These are phyloP conservation scores for Ceramica pisi DNA, from an alignment of 2,888 invertebrate species.

Conservation along the genomic window DNA sequence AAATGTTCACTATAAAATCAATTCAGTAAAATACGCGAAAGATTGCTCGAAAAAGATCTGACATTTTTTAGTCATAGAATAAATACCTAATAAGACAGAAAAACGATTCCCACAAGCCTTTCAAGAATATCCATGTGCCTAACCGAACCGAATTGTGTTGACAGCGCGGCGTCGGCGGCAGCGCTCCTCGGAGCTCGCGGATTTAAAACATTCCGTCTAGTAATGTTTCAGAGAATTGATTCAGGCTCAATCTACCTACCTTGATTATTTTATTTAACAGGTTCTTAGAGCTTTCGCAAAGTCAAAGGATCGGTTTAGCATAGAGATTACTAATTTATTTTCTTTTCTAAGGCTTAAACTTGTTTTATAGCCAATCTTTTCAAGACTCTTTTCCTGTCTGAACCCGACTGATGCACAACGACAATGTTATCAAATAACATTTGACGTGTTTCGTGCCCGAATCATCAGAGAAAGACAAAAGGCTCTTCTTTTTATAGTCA, in stretches of 20 bases:
- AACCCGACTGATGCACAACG: neutral
- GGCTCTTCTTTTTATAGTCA: slow-evolving; percentile 55
- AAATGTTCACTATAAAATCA: neutral
- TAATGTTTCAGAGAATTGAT: neutral
- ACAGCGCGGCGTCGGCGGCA: neutral
- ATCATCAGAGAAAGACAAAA: slow-evolving; percentile 31
- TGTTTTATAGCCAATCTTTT: neutral
- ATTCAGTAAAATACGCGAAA: neutral
- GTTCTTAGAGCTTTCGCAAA: neutral
- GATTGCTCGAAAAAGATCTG: neutral
- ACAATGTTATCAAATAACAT: slow-evolving; percentile 19
- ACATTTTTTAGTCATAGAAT: neutral
- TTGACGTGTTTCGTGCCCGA: neutral
- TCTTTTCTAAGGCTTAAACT: neutral
- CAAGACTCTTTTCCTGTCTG: neutral
- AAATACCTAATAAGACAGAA: neutral
- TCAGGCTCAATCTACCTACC: neutral
- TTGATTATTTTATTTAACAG: neutral
- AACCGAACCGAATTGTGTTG: neutral
- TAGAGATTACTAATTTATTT: neutral
- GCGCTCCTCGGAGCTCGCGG: neutral
- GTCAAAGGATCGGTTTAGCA: neutral
- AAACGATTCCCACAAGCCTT: neutral
- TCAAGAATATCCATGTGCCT: neutral
- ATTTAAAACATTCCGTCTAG: neutral